phyloP scores from a whole-genome alignment of 2,797 vertebrate genomes.

The Garrulus glandarius region DNA sequence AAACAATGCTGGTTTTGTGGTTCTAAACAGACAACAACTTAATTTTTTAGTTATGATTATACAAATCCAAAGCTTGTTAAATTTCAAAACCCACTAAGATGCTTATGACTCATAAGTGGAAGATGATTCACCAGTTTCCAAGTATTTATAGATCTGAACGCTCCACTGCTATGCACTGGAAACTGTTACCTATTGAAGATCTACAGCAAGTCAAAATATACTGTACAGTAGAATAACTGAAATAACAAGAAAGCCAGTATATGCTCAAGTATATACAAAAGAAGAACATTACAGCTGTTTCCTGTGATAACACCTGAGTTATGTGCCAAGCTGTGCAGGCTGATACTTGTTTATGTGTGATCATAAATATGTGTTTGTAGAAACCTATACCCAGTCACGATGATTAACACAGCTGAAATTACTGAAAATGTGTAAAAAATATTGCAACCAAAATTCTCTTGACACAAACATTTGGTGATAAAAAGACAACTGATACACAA shows the following conservation, averaged over 20 bases:
- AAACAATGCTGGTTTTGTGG: background rate
- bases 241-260: background rate
- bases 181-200: background rate
- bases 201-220: background rate
- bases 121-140: conserved; percentile 44
- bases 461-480: background rate
- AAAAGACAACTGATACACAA: background rate
- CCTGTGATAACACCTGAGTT: background rate
- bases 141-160: conserved; percentile 30
- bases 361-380: background rate
- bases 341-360: background rate
- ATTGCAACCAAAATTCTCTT: background rate
- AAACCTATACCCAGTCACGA: background rate
- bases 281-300: background rate
- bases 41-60: background rate
- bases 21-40: background rate
- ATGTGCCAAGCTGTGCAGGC: background rate
- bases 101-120: conserved; percentile 17
- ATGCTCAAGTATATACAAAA: background rate
- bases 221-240: background rate
- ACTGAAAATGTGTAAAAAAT: conserved; percentile 1
- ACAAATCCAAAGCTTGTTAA: background rate
- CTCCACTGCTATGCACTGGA: background rate
- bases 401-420: background rate
- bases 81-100: background rate